Conservation (phyloP, 2,888 invertebrate genomes). For the Synergus laeviventris region DNA sequence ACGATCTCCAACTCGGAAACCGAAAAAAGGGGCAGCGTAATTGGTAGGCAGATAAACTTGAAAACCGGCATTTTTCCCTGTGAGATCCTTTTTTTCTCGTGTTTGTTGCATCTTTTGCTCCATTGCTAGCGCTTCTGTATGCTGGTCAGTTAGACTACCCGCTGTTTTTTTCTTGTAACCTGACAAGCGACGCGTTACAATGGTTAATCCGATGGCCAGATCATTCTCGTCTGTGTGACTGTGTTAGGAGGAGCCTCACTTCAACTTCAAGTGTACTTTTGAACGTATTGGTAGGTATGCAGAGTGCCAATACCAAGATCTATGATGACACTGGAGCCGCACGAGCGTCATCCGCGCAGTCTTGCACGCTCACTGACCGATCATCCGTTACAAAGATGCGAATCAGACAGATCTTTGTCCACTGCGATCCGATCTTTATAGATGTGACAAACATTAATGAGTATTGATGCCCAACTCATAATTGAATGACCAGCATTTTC, state of each 20-base stretch:
- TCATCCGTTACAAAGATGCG: slow-evolving; percentile 67
- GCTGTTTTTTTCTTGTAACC: slow-evolving; percentile 46
- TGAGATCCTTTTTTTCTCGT: not conserved
- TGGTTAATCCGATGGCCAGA: slow-evolving; percentile 48
- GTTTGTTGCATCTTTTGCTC: slow-evolving; percentile 8
- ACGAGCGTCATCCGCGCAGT: slow-evolving; percentile 49
- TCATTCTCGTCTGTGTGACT: slow-evolving; percentile 52
- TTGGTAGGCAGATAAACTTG: not conserved
- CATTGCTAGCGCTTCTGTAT: slow-evolving; percentile 20
- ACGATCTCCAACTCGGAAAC: not conserved
- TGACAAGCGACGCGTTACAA: slow-evolving; percentile 50
- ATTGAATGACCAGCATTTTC: slow-evolving; percentile 60
- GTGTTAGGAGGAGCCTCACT: not conserved
- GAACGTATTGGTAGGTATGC: slow-evolving; percentile 40
- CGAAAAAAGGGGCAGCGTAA: not conserved
- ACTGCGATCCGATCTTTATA: slow-evolving; percentile 63
- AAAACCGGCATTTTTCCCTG: not conserved
- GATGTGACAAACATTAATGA: slow-evolving; percentile 69
- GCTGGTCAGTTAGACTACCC: slow-evolving; percentile 26
- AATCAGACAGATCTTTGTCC: slow-evolving; percentile 60
- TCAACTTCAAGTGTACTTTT: slow-evolving; percentile 48
- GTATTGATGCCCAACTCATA: slow-evolving; percentile 65
- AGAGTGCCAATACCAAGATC: slow-evolving; percentile 46
- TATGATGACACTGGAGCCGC: slow-evolving; percentile 1
- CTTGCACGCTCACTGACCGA: slow-evolving; percentile 66